These are phyloP conservation scores for Micrastur ruficollis DNA, from an alignment of 2,797 vertebrate genomes.

Conservation along the genomic window DNA sequence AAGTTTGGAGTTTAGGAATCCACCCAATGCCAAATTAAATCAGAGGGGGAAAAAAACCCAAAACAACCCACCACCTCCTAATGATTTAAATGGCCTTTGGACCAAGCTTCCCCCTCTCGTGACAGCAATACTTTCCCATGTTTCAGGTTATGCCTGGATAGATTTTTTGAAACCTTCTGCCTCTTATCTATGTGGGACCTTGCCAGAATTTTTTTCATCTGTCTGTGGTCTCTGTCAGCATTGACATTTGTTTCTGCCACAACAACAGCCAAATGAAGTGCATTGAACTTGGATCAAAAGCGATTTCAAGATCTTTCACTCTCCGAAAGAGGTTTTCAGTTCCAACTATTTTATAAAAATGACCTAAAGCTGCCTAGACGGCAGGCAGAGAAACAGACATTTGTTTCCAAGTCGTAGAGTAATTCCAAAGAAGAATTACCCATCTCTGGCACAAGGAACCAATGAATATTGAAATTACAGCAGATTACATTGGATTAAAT, in stretches of 20 bases:
- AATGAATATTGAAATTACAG: slow-evolving; percentile 59
- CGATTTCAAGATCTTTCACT: slow-evolving; percentile 50
- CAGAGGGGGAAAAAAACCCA: background rate
- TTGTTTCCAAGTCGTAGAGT: slow-evolving; percentile 16
- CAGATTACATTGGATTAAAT: slow-evolving; percentile 65
- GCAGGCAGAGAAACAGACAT: slow-evolving; percentile 12
- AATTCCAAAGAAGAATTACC: slow-evolving; percentile 58
- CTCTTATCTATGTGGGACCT: slow-evolving; percentile 38
- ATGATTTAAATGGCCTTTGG: background rate
- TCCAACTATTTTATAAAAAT: slow-evolving; percentile 38
- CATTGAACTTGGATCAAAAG: slow-evolving; percentile 60
- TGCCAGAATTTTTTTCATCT: slow-evolving; percentile 45
- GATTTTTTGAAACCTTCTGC: slow-evolving; percentile 49
- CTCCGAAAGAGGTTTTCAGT: slow-evolving; percentile 27
- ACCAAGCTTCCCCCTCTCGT: background rate
- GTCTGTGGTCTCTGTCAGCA: slow-evolving; percentile 42
- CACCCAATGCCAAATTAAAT: slow-evolving; percentile 49
- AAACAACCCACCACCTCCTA: background rate
- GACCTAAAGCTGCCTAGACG: slow-evolving; percentile 29
- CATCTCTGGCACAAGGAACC: slow-evolving; percentile 22
- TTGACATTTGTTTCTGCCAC: slow-evolving; percentile 54
- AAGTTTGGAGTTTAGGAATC: slow-evolving; percentile 5
- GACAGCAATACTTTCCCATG: background rate
- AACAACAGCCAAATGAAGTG: slow-evolving; percentile 51
- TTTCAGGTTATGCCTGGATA: slow-evolving; percentile 32